Percentiles rank a stretch among this genome's conserved stretches.
These are phyloP conservation scores for Peromyscus californicus DNA, from an alignment of 2,113 vertebrate genomes.

Conservation along the genomic window DNA sequence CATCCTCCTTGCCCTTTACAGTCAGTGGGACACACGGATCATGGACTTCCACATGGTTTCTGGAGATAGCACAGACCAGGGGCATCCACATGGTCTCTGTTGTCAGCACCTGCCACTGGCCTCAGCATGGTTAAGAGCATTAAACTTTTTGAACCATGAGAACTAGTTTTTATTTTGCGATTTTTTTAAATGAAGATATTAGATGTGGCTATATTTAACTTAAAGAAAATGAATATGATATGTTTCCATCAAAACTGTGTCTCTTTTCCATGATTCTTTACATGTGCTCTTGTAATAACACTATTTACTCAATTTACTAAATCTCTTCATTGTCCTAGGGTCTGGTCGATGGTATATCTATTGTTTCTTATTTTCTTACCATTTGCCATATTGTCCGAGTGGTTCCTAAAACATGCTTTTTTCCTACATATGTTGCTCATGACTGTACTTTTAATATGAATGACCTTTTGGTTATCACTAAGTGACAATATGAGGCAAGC, in stretches of 20 bases:
- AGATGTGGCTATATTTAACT: neutral
- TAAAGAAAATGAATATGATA: neutral
- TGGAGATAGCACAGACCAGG: neutral
- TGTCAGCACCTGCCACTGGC: neutral
- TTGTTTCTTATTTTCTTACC: neutral
- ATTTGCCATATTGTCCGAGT: neutral
- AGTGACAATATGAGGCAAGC: neutral
- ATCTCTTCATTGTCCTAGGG: neutral
- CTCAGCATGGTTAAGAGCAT: neutral
- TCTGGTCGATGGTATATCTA: neutral
- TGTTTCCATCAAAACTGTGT: neutral
- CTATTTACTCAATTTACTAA: neutral
- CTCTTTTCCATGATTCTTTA: neutral
- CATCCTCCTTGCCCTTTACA: neutral
- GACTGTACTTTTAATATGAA: conserved; percentile 36
- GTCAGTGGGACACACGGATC: neutral
- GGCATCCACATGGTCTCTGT: neutral
- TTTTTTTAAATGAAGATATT: neutral
- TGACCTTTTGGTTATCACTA: conserved; percentile 1
- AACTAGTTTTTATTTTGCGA: neutral
- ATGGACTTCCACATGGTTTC: neutral
- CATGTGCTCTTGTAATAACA: neutral
- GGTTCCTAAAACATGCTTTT: neutral
- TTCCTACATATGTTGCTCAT: neutral
- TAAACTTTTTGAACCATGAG: neutral